Base-by-base conservation (phyloP, 2,888 invertebrate genomes). In the Lutraria lutraria region DNA sequence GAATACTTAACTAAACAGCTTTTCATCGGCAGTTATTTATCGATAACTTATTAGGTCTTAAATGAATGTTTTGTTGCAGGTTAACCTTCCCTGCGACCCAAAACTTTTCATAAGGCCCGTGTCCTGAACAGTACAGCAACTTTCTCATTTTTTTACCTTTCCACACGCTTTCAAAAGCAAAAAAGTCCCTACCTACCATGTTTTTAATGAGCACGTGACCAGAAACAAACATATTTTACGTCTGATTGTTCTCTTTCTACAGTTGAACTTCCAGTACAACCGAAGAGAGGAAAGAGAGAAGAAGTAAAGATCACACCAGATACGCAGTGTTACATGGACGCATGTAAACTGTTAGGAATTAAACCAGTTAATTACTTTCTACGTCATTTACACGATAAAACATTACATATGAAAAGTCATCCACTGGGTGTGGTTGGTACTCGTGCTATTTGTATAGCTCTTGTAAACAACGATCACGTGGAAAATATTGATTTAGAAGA, bases 361-460 rank as follows among this genome's bases (percentile, higher is more conserved):
- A 91, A 82, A 13, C 95, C 95, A 0, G 93, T 93, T 4, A 89
- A 90, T 34, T 94, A 91, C 53, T 80, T 95, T 29, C 87, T 88
- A 31, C 91, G 90, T 56, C 93, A 94, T 43, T 88, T 95, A 34
- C 87, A 92, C 25, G 91, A 93, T 72, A 86, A 86, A 12, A 86
- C 91, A 43, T 86, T 95, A 19, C 87, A 89, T 1, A 93, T 95
- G 92, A 93, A 93, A 80, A 94, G 93, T 79, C 93, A 94, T 60
- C 93, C 94, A 6, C 89, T 95, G 3, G 95, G 95, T 0, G 93
- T 94, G 10, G 89, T 91, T n/a, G 95, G 94, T 0, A 92, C 94
- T 15, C 90, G 92, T 34, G 95, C 95, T n/a, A 81, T 95, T 31
- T 95, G 95, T 72, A 92, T 94, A 63, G 94, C 95, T 13, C 86